Percentiles rank a stretch among this genome's conserved stretches.
Conservation (phyloP, 2,888 invertebrate genomes). For the Microctonus brassicae region DNA sequence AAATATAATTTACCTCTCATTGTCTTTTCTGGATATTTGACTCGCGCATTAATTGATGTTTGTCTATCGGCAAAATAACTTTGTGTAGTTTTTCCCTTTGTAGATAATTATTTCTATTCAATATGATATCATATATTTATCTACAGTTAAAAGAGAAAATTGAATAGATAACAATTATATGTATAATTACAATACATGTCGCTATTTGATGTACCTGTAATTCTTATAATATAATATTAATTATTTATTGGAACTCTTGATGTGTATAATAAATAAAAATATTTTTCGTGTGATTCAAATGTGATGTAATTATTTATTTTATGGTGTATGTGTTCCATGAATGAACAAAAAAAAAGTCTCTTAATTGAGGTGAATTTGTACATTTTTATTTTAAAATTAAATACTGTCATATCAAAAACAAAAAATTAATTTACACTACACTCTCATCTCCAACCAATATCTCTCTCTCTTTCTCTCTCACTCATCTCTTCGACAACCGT, state of each 20-base stretch:
- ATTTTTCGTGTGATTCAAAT: constrained; percentile 12
- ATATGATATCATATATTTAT: background rate
- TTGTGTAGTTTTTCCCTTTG: background rate
- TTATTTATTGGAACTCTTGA: background rate
- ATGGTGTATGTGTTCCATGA: background rate
- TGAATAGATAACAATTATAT: background rate
- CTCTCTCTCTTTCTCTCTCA: no score
- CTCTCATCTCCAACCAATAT: no score
- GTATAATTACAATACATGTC: background rate
- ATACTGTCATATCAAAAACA: background rate
- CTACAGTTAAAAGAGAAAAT: background rate
- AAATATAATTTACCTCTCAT: background rate
- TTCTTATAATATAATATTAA: background rate
- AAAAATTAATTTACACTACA: background rate
- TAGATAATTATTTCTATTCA: background rate
- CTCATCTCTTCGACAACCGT: no score
- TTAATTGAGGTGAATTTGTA: constrained; percentile 2
- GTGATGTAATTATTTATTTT: background rate
- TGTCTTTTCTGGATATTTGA: constrained; percentile 12
- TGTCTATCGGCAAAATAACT: background rate
- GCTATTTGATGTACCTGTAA: constrained; percentile 11
- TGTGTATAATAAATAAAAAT: constrained; percentile 4
- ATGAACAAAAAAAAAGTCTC: background rate
- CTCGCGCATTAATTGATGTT: background rate
- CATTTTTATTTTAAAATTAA: background rate